Conservation (phyloP, 2,797 vertebrate genomes). For the Syngnathus rostellatus region DNA sequence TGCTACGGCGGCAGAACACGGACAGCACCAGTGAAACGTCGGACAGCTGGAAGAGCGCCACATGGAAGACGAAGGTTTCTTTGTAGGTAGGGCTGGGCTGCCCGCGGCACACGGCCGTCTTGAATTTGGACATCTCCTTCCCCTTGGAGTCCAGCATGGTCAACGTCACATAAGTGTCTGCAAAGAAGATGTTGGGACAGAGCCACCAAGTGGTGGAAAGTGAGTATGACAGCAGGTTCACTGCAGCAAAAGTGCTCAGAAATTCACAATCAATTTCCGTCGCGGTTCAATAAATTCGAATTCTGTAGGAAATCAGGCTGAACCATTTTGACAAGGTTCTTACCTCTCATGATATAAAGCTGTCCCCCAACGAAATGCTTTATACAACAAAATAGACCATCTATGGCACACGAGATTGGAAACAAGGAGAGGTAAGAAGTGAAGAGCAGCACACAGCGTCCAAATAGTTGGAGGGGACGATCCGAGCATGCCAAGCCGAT, state of each 20-base stretch:
- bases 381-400: constrained; percentile 97
- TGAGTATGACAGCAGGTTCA: constrained; percentile 10
- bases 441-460: constrained; percentile 11
- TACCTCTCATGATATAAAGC: constrained; percentile 99
- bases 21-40: constrained; percentile 91
- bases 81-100: constrained; percentile 94
- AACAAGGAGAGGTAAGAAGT: constrained; percentile 19
- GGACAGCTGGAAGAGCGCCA: constrained; percentile 94
- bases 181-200: constrained; percentile 22
- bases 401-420: constrained; percentile 68
- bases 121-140: constrained; percentile 96
- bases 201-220: constrained; percentile 46
- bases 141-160: constrained; percentile 96
- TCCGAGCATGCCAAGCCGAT: background rate
- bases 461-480: background rate
- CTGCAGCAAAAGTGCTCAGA: background rate
- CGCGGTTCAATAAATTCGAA: background rate
- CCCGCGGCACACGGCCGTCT: constrained; percentile 87
- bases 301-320: too few species aligned
- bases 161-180: constrained; percentile 95
- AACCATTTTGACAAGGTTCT: constrained; percentile 55
- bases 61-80: constrained; percentile 94
- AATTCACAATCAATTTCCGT: background rate
- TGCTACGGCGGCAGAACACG: constrained; percentile 87
- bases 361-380: constrained; percentile 99